Conservation (phyloP, 2,113 vertebrate genomes). For the Cottus gobio region DNA sequence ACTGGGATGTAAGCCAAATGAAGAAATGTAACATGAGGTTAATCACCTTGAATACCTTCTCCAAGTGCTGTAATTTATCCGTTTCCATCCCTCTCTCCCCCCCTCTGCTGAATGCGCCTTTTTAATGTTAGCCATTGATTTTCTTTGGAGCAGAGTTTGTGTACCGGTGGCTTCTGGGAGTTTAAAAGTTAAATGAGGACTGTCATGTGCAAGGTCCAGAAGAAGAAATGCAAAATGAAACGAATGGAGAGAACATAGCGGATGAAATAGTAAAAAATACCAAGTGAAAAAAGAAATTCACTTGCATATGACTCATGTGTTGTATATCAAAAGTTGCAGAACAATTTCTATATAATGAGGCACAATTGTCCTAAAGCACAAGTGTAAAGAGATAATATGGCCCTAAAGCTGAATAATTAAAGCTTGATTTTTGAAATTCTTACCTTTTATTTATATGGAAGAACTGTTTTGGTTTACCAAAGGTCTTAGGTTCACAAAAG, state of each 20-base stretch:
- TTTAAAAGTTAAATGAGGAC: constrained; percentile 30
- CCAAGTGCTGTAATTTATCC: constrained; percentile 60
- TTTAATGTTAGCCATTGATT: constrained; percentile 54
- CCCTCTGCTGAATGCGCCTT: constrained; percentile 11
- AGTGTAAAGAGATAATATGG: too few species aligned
- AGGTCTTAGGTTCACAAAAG: too few species aligned
- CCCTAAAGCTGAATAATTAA: too few species aligned
- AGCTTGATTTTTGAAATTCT: too few species aligned
- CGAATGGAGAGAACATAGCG: constrained; percentile 66
- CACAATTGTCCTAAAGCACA: too few species aligned
- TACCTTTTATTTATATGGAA: too few species aligned
- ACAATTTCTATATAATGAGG: too few species aligned
- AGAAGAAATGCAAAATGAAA: constrained; percentile 82
- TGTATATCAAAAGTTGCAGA: too few species aligned
- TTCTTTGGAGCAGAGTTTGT: constrained; percentile 37
- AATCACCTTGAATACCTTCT: constrained; percentile 72
- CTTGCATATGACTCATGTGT: too few species aligned
- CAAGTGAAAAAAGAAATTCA: constrained; percentile 71
- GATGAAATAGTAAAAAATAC: constrained; percentile 26
- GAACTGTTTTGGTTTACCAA: too few species aligned
- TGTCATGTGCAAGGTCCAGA: constrained; percentile 71
- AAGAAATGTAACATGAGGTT: constrained; percentile 73
- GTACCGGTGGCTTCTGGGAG: constrained; percentile 26
- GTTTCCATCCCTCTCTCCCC: constrained; percentile 51
- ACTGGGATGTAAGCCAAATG: constrained; percentile 77